These are phyloP conservation scores for Xylota sylvarum DNA, from an alignment of 2,888 invertebrate species.

Conservation along the genomic window DNA sequence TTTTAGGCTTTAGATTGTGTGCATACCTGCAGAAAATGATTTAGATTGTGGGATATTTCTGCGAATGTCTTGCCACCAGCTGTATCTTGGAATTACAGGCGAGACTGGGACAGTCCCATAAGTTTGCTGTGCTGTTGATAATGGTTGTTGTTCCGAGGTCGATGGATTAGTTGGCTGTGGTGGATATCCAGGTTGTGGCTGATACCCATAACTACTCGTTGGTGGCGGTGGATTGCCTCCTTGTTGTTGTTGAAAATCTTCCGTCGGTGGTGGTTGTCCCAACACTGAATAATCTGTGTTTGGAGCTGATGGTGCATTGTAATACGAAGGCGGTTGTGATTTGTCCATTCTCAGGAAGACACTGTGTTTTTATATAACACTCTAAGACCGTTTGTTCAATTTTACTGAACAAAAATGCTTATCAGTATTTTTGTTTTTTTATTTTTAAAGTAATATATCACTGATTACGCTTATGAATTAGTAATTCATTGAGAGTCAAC, in stretches of 20 bases:
- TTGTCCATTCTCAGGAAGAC: background rate
- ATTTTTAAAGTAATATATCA: background rate
- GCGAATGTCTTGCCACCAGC: background rate
- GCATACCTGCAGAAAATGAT: background rate
- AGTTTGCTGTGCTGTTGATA: background rate
- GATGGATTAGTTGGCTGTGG: background rate
- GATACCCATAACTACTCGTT: background rate
- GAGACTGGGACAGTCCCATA: background rate
- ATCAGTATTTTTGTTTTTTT: too few species aligned
- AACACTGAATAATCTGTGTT: too few species aligned
- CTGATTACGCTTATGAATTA: background rate
- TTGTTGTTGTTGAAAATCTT: background rate
- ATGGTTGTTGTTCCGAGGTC: background rate
- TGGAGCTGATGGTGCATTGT: background rate
- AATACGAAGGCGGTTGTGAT: background rate
- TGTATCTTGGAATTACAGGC: background rate
- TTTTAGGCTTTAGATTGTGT: background rate
- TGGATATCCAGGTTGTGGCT: background rate
- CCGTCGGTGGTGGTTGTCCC: background rate
- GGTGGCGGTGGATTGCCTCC: background rate
- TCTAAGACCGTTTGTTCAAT: too few species aligned
- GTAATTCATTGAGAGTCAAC: background rate
- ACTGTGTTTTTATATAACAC: background rate
- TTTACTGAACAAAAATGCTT: too few species aligned
- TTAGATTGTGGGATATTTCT: background rate